Conservation (phyloP, 37 sponge, comb jelly and placozoan genomes). For the Haliclona indistincta region DNA sequence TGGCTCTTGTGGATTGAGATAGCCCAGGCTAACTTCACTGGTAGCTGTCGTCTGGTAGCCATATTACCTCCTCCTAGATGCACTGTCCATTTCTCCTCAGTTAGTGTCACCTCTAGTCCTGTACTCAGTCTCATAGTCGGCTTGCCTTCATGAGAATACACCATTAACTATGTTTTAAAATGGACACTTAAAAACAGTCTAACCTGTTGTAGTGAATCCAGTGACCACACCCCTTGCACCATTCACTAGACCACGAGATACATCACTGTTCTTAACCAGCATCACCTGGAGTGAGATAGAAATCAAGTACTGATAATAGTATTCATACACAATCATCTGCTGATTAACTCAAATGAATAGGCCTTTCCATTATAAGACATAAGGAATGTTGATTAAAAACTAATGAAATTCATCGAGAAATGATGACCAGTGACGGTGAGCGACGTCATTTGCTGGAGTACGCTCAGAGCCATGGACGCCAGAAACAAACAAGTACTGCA, state of each 20-base stretch:
- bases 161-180: no score
- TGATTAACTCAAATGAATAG: no score
- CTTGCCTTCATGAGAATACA: no score
- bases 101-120: slow-evolving; percentile 51
- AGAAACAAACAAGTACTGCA: no score
- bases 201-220: slow-evolving; percentile 35
- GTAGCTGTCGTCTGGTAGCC: slow-evolving; percentile 70
- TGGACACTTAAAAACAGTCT: no score
- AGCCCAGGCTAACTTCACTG: slow-evolving; percentile 90
- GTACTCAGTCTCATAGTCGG: slow-evolving; percentile 64
- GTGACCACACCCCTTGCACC: slow-evolving; percentile 87
- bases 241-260: slow-evolving; percentile 75
- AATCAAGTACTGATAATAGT: no score
- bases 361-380: background rate
- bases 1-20: slow-evolving; percentile 95
- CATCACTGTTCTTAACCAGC: slow-evolving; percentile 79
- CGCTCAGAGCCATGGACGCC: no score
- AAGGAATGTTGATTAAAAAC: background rate
- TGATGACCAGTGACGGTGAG: no score
- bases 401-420: no score
- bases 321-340: no score
- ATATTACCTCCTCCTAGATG: slow-evolving; percentile 46
- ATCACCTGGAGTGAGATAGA: slow-evolving; percentile 60
- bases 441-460: no score
- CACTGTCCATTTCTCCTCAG: slow-evolving; percentile 59